phyloP scores from a whole-genome alignment of 1,140 invertebrate species.

The Colletes latitarsis region DNA sequence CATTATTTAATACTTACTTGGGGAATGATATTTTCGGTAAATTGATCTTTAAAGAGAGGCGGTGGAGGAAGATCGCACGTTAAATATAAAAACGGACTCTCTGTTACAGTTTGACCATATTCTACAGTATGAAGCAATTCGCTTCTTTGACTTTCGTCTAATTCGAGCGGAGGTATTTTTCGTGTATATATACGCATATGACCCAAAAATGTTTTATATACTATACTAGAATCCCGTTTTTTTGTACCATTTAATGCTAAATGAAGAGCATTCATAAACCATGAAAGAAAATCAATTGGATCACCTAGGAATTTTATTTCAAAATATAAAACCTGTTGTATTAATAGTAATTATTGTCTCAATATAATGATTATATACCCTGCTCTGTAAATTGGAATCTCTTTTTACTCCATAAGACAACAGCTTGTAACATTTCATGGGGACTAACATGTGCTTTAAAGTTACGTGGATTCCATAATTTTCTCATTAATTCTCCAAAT shows the following conservation, averaged over 20 bases:
- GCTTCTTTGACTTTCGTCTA: slow-evolving; percentile 93
- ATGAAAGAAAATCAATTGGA: slow-evolving; percentile 97
- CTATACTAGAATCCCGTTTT: slow-evolving; percentile 92
- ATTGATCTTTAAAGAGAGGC: slow-evolving; percentile 98
- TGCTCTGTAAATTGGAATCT: slow-evolving; percentile 99
- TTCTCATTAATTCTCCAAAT: slow-evolving; percentile 98
- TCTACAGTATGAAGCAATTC: slow-evolving; percentile 91
- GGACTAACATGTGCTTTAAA: slow-evolving; percentile 99
- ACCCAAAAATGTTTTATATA: slow-evolving; percentile 97
- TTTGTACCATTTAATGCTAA: slow-evolving; percentile 93
- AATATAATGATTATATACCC: slow-evolving; percentile 82
- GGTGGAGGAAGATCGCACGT: slow-evolving; percentile 98
- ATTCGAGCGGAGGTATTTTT: slow-evolving; percentile 96
- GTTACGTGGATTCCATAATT: slow-evolving; percentile 99
- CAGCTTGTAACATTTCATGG: slow-evolving; percentile 99
- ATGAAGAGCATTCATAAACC: slow-evolving; percentile 97
- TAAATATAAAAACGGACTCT: slow-evolving; percentile 96
- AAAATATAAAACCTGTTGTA: background rate
- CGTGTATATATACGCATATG: slow-evolving; percentile 97
- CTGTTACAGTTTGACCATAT: slow-evolving; percentile 92
- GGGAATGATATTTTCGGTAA: slow-evolving; percentile 98
- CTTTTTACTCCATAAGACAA: slow-evolving; percentile 99
- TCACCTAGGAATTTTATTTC: slow-evolving; percentile 86
- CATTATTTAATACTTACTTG: slow-evolving; percentile 84
- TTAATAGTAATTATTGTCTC: background rate